Evolutionary conservation across 1,140 invertebrate genomes (phyloP).

Genomic region (Tribolium castaneum): DNA sequence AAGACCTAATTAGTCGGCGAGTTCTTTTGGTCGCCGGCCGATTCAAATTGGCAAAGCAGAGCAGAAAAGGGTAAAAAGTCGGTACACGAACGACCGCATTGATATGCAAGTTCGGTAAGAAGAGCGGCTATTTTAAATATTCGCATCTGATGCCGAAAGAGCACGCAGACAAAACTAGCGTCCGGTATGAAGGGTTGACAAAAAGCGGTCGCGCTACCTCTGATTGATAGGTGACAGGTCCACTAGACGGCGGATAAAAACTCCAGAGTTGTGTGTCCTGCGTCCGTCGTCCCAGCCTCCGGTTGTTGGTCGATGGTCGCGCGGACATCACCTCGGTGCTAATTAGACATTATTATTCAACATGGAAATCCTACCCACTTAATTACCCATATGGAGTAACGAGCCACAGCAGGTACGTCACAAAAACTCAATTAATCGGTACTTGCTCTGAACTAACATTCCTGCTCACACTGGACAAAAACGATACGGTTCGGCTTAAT

Average conservation of each 20-base stretch:
- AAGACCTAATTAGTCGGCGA: conserved; percentile 20
- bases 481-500: conserved; percentile 17
- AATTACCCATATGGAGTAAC: conserved; percentile 49
- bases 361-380: conserved; percentile 45
- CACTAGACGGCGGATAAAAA: conserved; percentile 59
- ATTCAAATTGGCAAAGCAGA: conserved; percentile 31
- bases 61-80: conserved; percentile 5
- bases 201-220: conserved; percentile 61
- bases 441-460: conserved; percentile 46
- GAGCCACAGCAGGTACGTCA: conserved; percentile 42
- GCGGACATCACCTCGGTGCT: conserved; percentile 15
- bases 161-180: conserved; percentile 56
- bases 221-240: conserved; percentile 61
- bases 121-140: conserved; percentile 60
- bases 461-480: conserved; percentile 31
- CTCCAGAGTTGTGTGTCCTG: conserved; percentile 3
- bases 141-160: conserved; percentile 55
- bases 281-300: not conserved
- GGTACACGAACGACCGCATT: conserved; percentile 42
- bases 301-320: not conserved
- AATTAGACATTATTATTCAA: conserved; percentile 45
- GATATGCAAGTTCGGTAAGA: conserved; percentile 52
- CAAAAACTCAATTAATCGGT: conserved; percentile 52
- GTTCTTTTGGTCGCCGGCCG: not conserved
- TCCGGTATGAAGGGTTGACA: conserved; percentile 61